phyloP scores from a whole-genome alignment of 2,888 invertebrate genomes.

The Abrostola tripartita region DNA sequence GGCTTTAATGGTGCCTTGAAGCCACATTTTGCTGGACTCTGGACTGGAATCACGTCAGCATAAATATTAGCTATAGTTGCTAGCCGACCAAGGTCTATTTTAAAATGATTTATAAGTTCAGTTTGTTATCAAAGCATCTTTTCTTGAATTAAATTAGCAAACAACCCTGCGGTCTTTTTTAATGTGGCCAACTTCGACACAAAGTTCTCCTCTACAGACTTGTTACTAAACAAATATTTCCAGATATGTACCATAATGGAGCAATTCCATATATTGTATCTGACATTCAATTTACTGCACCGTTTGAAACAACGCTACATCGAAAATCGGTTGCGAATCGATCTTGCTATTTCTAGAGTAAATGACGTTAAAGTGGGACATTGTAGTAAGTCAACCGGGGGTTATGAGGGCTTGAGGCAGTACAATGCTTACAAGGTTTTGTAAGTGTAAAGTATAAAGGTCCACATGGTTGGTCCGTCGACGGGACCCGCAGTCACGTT shows the following conservation, averaged over 20 bases:
- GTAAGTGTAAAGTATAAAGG: constrained; percentile 67
- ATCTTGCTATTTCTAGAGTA: constrained; percentile 32
- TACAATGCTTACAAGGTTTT: constrained; percentile 63
- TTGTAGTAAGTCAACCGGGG: constrained; percentile 45
- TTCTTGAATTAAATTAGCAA: too few relatives aligned
- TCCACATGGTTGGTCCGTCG: constrained; percentile 73
- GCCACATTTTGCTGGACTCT: constrained; percentile 1
- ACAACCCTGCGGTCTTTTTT: neutral
- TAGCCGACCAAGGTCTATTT: too few relatives aligned
- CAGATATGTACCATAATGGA: constrained; percentile 22
- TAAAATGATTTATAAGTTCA: too few relatives aligned
- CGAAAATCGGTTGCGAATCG: constrained; percentile 36
- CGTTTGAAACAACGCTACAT: constrained; percentile 36
- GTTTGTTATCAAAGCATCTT: too few relatives aligned
- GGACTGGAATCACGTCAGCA: neutral
- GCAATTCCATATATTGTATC: constrained; percentile 45
- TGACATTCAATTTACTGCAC: constrained; percentile 55
- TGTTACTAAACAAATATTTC: neutral
- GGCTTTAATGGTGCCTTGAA: constrained; percentile 5
- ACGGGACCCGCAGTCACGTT: constrained; percentile 75
- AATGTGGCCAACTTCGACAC: neutral
- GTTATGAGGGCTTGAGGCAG: constrained; percentile 28
- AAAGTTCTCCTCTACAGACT: neutral
- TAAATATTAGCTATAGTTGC: neutral
- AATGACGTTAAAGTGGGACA: constrained; percentile 53